phyloP scores from a whole-genome alignment of 2,888 invertebrate genomes.

The Diaprepes abbreviatus region DNA sequence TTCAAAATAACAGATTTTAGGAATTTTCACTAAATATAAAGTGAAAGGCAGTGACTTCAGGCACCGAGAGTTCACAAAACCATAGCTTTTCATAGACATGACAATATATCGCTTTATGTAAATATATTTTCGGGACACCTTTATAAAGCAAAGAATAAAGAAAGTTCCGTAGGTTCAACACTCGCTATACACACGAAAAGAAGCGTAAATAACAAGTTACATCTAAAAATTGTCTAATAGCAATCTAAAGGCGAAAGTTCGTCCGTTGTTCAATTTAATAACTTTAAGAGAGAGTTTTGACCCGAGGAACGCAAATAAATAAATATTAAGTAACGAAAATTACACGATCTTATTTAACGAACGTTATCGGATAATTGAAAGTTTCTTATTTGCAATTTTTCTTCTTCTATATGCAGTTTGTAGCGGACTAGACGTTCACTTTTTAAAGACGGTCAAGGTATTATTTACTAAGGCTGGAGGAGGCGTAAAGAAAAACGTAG shows the following conservation, averaged over 20 bases:
- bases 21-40: too few relatives aligned
- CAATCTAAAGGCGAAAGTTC: conserved; percentile 1
- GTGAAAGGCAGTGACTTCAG: too few relatives aligned
- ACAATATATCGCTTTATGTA: too few relatives aligned
- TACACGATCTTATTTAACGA: conserved; percentile 2
- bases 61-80: too few relatives aligned
- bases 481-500: too few relatives aligned
- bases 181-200: not conserved
- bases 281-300: conserved; percentile 2
- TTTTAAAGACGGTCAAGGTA: too few relatives aligned
- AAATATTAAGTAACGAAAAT: conserved; percentile 2
- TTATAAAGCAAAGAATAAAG: not conserved
- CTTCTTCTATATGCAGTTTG: too few relatives aligned
- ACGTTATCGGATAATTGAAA: not conserved
- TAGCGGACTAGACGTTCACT: too few relatives aligned
- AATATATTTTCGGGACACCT: not conserved
- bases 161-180: conserved; percentile 3
- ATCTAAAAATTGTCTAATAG: not conserved
- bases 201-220: not conserved
- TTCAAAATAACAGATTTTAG: too few relatives aligned
- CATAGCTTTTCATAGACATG: too few relatives aligned
- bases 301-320: not conserved
- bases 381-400: not conserved
- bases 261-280: not conserved
- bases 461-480: too few relatives aligned